Evolutionary conservation across 2,888 invertebrate genomes (phyloP), one percentile per base, ranked within the genome.

Genomic region (Drosophila testacea): DNA sequence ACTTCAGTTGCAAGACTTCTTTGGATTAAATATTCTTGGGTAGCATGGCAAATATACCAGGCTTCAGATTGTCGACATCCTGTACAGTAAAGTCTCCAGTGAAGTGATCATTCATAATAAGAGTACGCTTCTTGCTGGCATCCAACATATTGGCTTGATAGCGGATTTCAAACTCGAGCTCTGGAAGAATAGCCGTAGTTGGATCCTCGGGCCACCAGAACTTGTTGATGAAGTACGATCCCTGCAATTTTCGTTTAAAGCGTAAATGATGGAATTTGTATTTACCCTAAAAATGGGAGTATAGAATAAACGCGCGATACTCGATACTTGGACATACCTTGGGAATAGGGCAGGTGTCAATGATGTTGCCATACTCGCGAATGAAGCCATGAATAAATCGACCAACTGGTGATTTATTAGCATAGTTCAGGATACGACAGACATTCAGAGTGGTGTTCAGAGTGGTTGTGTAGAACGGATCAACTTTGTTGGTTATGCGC

Each of bases 201-300:
- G 91, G 75, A 57, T 92, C 92, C 69, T 92, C 92, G 6, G 92
- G 92, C 78, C 90, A 81, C 92, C 92, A 92, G 67, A 92, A 74
- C 50, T 88, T 91, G 51, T 90, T 89, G 52, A 91, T 68, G 16
- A 59, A 86, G 65, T 92, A 92, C 32, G 84, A 55, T 7, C 91
- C 92, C 92, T 92, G 83, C 39, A 90, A 92, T 60, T 72, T 75
- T 32, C 83, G 82, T 39, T 78, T 60, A 68, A 85, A 75, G 32
- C 72, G 74, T 77, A 79, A 66, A 39, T 80, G 77, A 28, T 55
- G 73, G 28, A 73, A 55, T 57, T 63, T 70, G 68, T 64, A 78
- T 63, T 51, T 70, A 36, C 83, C 77, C 88, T 84, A 73, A 38
- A 72, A 79, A 10, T 74, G 6, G 36, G 22, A 60, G 10, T 60